Evolutionary conservation across 1,140 invertebrate genomes (phyloP).

Genomic region (Zaprionus ornatus): DNA sequence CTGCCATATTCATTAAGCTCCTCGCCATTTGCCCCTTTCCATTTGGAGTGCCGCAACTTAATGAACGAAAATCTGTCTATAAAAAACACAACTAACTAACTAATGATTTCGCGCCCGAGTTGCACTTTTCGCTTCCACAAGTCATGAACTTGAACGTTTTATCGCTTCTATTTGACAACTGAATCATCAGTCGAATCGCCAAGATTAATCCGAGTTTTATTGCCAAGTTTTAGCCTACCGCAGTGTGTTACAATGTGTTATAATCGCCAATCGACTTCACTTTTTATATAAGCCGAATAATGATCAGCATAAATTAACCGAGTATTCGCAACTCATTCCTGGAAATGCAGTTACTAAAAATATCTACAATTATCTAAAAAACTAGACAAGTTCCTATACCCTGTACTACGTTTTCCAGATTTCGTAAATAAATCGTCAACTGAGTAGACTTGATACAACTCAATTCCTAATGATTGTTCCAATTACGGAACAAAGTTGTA

Average conservation of each 20-base stretch:
- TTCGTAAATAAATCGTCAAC: neutral
- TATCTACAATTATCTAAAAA: neutral
- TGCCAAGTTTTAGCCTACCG: neutral
- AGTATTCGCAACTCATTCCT: neutral
- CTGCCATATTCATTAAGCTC: constrained; percentile 38
- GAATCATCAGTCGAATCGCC: constrained; percentile 18
- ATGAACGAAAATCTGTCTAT: constrained; percentile 31
- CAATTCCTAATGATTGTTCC: constrained; percentile 51
- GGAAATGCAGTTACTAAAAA: neutral
- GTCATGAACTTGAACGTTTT: constrained; percentile 56
- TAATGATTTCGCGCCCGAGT: constrained; percentile 62
- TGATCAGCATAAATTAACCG: neutral
- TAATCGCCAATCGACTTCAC: neutral
- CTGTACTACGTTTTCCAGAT: neutral
- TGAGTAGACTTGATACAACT: constrained; percentile 42
- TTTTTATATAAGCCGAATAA: constrained; percentile 1
- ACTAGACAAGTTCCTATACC: too few species aligned
- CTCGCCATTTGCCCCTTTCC: constrained; percentile 21
- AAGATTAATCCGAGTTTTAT: constrained; percentile 19
- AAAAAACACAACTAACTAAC: constrained; percentile 21
- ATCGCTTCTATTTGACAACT: constrained; percentile 23
- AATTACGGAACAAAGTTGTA: constrained; percentile 31
- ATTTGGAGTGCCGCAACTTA: constrained; percentile 20
- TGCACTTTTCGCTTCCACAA: constrained; percentile 56
- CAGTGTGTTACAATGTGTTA: neutral